Percentiles rank a stretch among this genome's conserved stretches.
Conservation (phyloP, 2,797 vertebrate genomes). For the Spondyliosoma cantharus region DNA sequence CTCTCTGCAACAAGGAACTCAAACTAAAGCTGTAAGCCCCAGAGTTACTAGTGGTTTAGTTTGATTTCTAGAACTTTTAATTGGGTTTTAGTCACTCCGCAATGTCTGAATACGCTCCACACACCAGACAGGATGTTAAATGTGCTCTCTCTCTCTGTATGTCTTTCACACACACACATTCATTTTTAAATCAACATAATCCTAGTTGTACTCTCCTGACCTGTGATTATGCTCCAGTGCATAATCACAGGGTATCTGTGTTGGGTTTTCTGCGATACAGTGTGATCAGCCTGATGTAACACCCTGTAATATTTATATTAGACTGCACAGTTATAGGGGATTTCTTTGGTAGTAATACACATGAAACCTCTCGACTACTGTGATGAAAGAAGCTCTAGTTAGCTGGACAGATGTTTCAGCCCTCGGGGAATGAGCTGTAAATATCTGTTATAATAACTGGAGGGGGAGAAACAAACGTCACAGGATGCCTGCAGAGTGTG, state of each 20-base stretch:
- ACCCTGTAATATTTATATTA: slow-evolving; percentile 22
- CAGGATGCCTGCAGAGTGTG: slow-evolving; percentile 30
- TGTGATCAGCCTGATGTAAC: slow-evolving; percentile 35
- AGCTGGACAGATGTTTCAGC: slow-evolving; percentile 26
- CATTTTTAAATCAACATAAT: slow-evolving; percentile 14
- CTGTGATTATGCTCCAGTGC: slow-evolving; percentile 23
- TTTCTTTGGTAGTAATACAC: not conserved
- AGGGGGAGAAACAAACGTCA: not conserved
- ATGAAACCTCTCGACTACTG: not conserved
- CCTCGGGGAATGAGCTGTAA: slow-evolving; percentile 29
- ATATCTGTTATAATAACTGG: slow-evolving; percentile 26
- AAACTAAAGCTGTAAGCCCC: not conserved
- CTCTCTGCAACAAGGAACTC: not conserved
- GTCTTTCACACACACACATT: not conserved
- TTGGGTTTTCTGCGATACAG: not conserved
- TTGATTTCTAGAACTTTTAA: no score
- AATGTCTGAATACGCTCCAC: not conserved
- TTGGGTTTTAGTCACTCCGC: no score
- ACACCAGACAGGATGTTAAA: not conserved
- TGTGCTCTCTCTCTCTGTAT: not conserved
- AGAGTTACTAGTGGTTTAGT: no score
- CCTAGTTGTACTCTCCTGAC: slow-evolving; percentile 6
- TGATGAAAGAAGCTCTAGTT: slow-evolving; percentile 1
- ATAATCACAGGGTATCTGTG: slow-evolving; percentile 21
- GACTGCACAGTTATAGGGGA: not conserved